Evolutionary conservation across 2,113 vertebrate genomes (phyloP).

Genomic region (Lichenostomus cassidix): DNA sequence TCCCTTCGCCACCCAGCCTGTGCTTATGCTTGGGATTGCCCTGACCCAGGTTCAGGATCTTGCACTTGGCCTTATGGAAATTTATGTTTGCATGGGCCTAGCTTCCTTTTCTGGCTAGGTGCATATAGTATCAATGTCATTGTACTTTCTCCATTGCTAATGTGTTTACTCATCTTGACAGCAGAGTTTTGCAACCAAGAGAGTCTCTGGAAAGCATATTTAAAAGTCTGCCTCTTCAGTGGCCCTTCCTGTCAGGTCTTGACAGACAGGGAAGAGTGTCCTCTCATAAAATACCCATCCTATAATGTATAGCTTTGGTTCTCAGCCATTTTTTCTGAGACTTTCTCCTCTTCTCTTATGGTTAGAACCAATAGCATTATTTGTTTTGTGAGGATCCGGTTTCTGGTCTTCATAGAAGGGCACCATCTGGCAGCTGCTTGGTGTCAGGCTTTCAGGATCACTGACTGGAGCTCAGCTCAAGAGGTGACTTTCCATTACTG

Average conservation of each 20-base stretch:
- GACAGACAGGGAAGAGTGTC: neutral
- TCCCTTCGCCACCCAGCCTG: neutral
- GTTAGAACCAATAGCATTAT: neutral
- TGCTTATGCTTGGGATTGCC: neutral
- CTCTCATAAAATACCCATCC: neutral
- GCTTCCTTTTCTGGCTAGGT: neutral
- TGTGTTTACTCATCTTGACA: neutral
- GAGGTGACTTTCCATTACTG: neutral
- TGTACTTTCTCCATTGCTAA: neutral
- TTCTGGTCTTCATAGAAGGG: neutral
- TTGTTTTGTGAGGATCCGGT: neutral
- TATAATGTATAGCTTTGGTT: neutral
- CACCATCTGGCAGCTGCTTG: neutral
- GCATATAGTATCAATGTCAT: neutral
- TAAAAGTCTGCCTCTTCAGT: neutral
- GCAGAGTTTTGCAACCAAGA: neutral
- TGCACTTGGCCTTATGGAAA: neutral
- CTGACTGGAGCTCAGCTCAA: neutral
- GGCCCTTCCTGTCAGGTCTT: neutral
- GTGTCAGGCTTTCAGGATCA: neutral
- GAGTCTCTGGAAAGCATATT: neutral
- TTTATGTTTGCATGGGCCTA: neutral
- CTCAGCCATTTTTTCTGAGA: neutral
- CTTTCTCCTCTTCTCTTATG: neutral
- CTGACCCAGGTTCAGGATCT: neutral